Conservation (phyloP, 2,888 invertebrate genomes). For the Pediacus dermestoides region DNA sequence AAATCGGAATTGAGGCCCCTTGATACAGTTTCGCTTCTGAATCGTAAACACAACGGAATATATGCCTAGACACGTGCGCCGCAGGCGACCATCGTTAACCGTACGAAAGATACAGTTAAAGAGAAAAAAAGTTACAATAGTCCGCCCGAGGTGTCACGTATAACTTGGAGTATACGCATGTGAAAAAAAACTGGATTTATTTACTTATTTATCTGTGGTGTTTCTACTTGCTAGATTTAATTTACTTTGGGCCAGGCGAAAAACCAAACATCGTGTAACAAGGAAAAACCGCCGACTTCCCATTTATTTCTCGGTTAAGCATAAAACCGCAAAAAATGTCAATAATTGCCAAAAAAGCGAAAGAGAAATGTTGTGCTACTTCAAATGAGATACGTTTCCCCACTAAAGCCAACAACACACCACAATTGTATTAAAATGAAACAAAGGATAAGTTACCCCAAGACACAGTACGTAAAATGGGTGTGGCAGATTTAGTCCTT, state of each 20-base stretch:
- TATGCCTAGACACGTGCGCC: slow-evolving; percentile 36
- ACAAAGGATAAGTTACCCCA: slow-evolving; percentile 2
- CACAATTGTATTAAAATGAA: slow-evolving; percentile 5
- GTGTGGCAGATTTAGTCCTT: slow-evolving; percentile 3
- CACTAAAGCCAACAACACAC: no score
- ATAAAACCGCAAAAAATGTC: no score
- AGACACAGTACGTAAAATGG: not conserved
- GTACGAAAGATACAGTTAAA: slow-evolving; percentile 21
- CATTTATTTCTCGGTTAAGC: no score
- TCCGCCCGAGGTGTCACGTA: slow-evolving; percentile 18
- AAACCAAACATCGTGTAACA: no score
- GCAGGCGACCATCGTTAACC: slow-evolving; percentile 17
- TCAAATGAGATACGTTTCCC: no score
- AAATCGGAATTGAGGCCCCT: slow-evolving; percentile 40
- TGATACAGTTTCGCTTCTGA: slow-evolving; percentile 36
- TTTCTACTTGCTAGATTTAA: slow-evolving; percentile 3
- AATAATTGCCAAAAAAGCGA: no score
- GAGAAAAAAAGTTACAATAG: slow-evolving; percentile 16
- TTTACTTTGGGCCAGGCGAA: slow-evolving; percentile 1
- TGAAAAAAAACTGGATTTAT: slow-evolving; percentile 10
- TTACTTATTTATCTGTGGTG: slow-evolving; percentile 7
- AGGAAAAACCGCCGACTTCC: no score
- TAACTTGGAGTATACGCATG: slow-evolving; percentile 5
- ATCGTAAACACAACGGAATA: slow-evolving; percentile 37
- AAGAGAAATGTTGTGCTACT: no score